Conservation (phyloP, 2,888 invertebrate species). For the Limenitis camilla region DNA sequence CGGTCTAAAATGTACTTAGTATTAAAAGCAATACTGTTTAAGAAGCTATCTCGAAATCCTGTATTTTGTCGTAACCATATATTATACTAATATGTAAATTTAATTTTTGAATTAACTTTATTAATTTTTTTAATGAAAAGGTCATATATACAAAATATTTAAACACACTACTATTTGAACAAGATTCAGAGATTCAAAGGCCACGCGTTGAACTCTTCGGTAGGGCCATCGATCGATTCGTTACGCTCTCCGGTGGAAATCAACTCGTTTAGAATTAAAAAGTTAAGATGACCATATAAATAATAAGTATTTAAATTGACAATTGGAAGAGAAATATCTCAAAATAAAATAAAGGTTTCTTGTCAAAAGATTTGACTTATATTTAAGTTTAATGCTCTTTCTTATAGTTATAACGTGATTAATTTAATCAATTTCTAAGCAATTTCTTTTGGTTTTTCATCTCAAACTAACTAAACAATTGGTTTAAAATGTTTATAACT, state of each 20-base stretch:
- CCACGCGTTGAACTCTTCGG: conserved; percentile 59
- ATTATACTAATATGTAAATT: neutral
- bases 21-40: too few species aligned
- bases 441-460: too few species aligned
- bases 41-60: too few species aligned
- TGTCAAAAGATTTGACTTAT: too few species aligned
- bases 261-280: conserved; percentile 41
- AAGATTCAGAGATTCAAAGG: conserved; percentile 18
- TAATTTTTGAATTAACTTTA: neutral
- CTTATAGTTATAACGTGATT: too few species aligned
- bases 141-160: conserved; percentile 11
- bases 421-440: too few species aligned
- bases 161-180: conserved; percentile 12
- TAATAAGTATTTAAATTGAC: neutral
- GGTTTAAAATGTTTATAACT: too few species aligned
- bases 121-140: neutral
- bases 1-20: too few species aligned
- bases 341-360: too few species aligned
- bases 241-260: conserved; percentile 40
- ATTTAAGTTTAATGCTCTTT: too few species aligned
- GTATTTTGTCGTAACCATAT: too few species aligned
- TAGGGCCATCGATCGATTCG: conserved; percentile 67
- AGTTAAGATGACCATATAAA: conserved; percentile 26
- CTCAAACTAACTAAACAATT: too few species aligned
- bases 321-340: neutral